Base-by-base conservation (phyloP, 1,140 invertebrate species). In the Harpegnathos saltator region DNA sequence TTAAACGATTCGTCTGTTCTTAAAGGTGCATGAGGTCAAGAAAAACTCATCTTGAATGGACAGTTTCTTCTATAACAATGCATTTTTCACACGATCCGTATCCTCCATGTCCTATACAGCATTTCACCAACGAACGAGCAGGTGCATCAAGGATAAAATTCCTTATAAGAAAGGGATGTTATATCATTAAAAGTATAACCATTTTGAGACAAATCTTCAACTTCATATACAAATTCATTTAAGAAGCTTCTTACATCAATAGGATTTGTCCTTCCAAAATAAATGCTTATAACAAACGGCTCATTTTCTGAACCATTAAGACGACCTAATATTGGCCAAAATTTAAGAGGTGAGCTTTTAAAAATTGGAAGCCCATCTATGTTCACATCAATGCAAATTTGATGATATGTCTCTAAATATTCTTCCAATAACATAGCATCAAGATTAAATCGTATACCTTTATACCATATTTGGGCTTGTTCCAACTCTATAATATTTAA, bases 61-160 rank as follows among this genome's bases (percentile, higher is more conserved):
- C 33, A 38, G 61, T 63, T 9, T 65, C 33, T 65, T 33, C 62
- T 44, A 65, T 65, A 65, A 71, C 52, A 71, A 24, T 71, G 24
- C 68, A 71, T 71, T 71, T 71, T 54, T 71, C 68, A 71, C 68
- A 71, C 26, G 68, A 26, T 29, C 48, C 48, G 22, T 71, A 71
- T n/a, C 24, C 68, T 26, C 24, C 24, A 33, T 71, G 50, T 54
- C 68, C 68, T 54, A 50, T 24, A 38, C 68, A 71, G 29, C 68
- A 54, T 56, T 71, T 71, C n/a, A 71, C 68, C 7, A 71, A 17
- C 17, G 68, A 52, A 52, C 68, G 48, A 17, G 68, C 68, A 52
- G 68, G 48, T 29, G 68, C 52, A 71, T 71, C 68, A 33, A 52
- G 29, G n/a, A 56, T 71, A 12, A 71, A 71, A 54, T 56, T 54